These are phyloP conservation scores for Amiota mariae DNA, from an alignment of 2,888 invertebrate genomes.

Conservation along the genomic window DNA sequence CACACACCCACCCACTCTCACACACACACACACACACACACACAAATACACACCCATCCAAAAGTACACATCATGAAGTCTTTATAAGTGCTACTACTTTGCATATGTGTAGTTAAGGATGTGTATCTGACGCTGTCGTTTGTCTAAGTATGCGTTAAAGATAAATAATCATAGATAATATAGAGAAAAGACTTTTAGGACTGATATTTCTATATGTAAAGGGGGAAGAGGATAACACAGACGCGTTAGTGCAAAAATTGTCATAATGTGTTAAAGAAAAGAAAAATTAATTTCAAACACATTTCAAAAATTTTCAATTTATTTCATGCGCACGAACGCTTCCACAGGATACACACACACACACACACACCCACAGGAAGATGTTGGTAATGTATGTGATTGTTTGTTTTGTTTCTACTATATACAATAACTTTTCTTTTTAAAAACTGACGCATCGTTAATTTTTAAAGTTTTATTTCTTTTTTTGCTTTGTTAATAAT, in stretches of 20 bases:
- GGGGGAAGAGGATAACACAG: not conserved
- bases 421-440: constrained; percentile 25
- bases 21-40: constrained; percentile 42
- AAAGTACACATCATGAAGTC: constrained; percentile 30
- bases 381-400: constrained; percentile 31
- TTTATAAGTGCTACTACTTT: constrained; percentile 36
- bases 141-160: constrained; percentile 64
- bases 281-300: constrained; percentile 65
- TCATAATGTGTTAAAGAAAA: constrained; percentile 38
- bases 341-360: constrained; percentile 50
- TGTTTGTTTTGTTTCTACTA: constrained; percentile 26
- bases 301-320: constrained; percentile 68
- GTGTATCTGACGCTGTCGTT: not conserved
- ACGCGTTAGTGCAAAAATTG: constrained; percentile 47
- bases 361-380: not conserved
- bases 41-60: not conserved
- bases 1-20: constrained; percentile 41
- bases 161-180: constrained; percentile 65
- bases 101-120: constrained; percentile 52
- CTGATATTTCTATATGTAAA: not conserved
- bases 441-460: constrained; percentile 8
- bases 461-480: constrained; percentile 29
- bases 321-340: constrained; percentile 64
- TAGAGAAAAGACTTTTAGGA: constrained; percentile 38
- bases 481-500: constrained; percentile 53